Evolutionary conservation across 2,113 vertebrate genomes (phyloP).

Genomic region (Centropus unirufus): DNA sequence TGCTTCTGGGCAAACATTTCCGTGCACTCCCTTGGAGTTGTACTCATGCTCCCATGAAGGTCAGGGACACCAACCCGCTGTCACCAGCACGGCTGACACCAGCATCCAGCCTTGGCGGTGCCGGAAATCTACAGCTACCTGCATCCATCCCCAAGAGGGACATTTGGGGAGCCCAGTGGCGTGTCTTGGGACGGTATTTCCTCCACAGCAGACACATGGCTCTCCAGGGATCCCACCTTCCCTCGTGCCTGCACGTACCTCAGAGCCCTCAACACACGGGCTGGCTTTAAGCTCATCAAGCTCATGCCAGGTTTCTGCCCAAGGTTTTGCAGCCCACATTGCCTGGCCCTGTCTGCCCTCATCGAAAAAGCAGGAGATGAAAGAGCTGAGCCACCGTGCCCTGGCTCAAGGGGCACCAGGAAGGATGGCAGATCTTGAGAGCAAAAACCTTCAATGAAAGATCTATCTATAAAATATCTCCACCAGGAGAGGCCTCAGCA

Average conservation of each 20-base stretch:
- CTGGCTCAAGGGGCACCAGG: neutral
- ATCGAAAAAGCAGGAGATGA: neutral
- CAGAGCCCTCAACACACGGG: fast-evolving
- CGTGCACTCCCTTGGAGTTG: fast-evolving
- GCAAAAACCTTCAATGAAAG: neutral
- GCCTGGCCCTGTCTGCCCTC: neutral
- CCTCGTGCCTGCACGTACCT: fast-evolving
- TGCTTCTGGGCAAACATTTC: neutral
- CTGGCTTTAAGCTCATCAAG: neutral
- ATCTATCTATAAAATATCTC: neutral
- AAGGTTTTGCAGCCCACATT: neutral
- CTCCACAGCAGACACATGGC: fast-evolving
- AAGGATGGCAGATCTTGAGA: neutral
- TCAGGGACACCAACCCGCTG: neutral
- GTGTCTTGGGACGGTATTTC: fast-evolving
- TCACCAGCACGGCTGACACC: neutral
- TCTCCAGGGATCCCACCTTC: fast-evolving
- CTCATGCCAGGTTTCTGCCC: fast-evolving
- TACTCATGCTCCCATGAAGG: neutral
- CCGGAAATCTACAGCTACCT: neutral
- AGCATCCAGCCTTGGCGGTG: fast-evolving
- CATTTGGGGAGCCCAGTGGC: neutral
- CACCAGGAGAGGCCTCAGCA: neutral
- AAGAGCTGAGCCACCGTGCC: neutral
- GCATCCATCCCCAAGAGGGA: fast-evolving